Percentiles rank a stretch among this genome's conserved stretches.
Conservation (phyloP, 1,140 invertebrate genomes). For the Euglossa dilemma region DNA sequence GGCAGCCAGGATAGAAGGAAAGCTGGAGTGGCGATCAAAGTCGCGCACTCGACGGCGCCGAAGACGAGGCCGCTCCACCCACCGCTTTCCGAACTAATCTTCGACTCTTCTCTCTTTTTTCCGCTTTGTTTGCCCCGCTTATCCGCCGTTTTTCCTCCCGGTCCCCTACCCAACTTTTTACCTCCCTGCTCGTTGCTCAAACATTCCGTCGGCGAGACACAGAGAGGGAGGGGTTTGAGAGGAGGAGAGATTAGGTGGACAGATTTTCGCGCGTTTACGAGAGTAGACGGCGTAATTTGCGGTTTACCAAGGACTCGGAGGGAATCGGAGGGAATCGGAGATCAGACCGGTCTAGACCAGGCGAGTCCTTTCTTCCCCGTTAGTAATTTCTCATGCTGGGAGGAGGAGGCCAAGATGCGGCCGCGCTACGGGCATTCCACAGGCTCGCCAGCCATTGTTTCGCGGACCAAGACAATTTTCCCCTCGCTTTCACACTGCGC, state of each 20-base stretch:
- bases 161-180: not conserved
- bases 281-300: not conserved
- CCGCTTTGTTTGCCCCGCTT: slow-evolving; percentile 14
- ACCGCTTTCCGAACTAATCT: slow-evolving; percentile 16
- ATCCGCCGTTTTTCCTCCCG: not conserved
- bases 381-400: not conserved
- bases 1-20: slow-evolving; percentile 13
- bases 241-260: not conserved
- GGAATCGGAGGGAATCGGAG: not conserved
- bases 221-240: too few relatives aligned
- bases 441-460: slow-evolving; percentile 12
- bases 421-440: not conserved
- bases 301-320: not conserved
- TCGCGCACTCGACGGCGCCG: not conserved
- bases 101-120: slow-evolving; percentile 14
- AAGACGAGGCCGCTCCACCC: not conserved
- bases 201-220: not conserved
- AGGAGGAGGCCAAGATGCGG: not conserved
- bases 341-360: not conserved
- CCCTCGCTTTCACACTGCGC: slow-evolving; percentile 23
- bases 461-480: slow-evolving; percentile 51
- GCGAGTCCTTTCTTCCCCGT: not conserved
- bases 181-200: not conserved
- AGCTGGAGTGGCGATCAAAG: slow-evolving; percentile 43
- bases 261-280: not conserved